Percentiles rank a stretch among this genome's conserved stretches.
phyloP scores from a whole-genome alignment of 2,113 vertebrate genomes.

The Leptocoma aspasia region DNA sequence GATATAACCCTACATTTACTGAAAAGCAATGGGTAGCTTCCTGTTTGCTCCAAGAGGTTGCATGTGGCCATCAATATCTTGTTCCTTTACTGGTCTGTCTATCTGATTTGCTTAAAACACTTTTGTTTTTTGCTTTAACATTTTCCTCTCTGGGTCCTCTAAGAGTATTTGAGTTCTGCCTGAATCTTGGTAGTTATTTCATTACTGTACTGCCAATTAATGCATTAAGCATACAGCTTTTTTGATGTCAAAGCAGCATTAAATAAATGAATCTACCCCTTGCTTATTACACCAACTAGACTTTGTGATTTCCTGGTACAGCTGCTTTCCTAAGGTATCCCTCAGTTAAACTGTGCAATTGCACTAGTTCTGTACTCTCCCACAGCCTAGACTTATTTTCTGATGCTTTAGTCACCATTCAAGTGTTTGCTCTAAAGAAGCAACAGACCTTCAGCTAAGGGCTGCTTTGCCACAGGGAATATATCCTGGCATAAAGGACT shows the following conservation, averaged over 20 bases:
- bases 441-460: background rate
- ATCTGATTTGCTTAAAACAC: background rate
- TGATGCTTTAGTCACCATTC: background rate
- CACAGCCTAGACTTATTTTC: background rate
- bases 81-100: background rate
- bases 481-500: background rate
- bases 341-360: background rate
- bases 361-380: background rate
- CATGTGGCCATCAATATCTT: background rate
- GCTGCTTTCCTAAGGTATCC: background rate
- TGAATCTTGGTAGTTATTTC: background rate
- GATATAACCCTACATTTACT: background rate
- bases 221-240: background rate
- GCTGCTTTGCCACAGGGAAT: background rate
- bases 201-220: background rate
- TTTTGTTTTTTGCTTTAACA: background rate
- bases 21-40: background rate
- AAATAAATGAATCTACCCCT: background rate
- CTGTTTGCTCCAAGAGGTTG: background rate
- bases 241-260: background rate
- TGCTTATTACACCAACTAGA: background rate
- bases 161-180: background rate
- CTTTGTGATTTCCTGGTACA: background rate
- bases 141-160: background rate
- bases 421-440: background rate